Base-by-base conservation (phyloP, 2,888 invertebrate genomes). In the Deladenus siricidicola region DNA sequence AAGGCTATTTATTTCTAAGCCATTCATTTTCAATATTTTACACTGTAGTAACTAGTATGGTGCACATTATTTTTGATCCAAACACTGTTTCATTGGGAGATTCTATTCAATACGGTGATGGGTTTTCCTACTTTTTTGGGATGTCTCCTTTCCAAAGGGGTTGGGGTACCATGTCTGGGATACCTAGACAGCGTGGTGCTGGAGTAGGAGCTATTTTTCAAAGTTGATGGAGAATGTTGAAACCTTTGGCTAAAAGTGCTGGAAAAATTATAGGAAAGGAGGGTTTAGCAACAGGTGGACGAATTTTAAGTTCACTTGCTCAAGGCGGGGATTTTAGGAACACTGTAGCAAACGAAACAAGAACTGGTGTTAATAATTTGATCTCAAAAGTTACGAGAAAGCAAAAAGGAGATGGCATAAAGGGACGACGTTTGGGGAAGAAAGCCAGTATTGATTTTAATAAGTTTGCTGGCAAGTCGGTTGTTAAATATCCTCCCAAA, bases 101-200 rank as follows among this genome's bases (percentile, higher is more conserved):
- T 21, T 55, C n/a, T n/a, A n/a, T 42, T 6, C 56, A 56, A 57
- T 28, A 17, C 17, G 56, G 56, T 1, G 48, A 48, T 4, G 56
- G 56, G 3, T 2, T 21, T 58, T 1, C 58, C 58, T 6, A 59
- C 56, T 8, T 24, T 50, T 2, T 30, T 29, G 17, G 21, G 30
- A 17, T n/a, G n/a, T n/a, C n/a, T n/a, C n/a, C n/a, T n/a, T n/a
- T n/a, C n/a, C n/a, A n/a, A n/a, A n/a, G n/a, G n/a, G n/a, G n/a
- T n/a, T n/a, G n/a, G n/a, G n/a, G n/a, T n/a, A n/a, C n/a, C n/a
- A n/a, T n/a, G n/a, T n/a, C n/a, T n/a, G n/a, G n/a, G n/a, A n/a
- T n/a, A n/a, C n/a, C n/a, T n/a, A n/a, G n/a, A n/a, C n/a, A n/a
- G n/a, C n/a, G n/a, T n/a, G n/a, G n/a, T n/a, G n/a, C n/a, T n/a